phyloP scores from a whole-genome alignment of 2,888 invertebrate species.

The Bombylius discolor region DNA sequence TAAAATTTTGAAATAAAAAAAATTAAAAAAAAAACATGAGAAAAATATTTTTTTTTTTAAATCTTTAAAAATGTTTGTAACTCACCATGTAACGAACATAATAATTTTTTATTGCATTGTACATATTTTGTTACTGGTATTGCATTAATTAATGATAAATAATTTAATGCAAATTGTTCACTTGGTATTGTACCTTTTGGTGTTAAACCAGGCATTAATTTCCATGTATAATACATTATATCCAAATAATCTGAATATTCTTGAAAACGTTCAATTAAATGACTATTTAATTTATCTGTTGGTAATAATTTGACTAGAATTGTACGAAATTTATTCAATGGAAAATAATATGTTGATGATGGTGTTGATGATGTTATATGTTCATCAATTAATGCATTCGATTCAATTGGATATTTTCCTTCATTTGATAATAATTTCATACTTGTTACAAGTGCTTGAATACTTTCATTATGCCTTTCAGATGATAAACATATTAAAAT shows the following conservation, averaged over 20 bases:
- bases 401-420: conserved; percentile 49
- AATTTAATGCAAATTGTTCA: conserved; percentile 46
- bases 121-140: conserved; percentile 33
- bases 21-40: not conserved
- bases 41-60: too few relatives aligned
- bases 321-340: conserved; percentile 50
- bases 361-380: conserved; percentile 18
- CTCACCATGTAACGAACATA: conserved; percentile 38
- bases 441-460: conserved; percentile 54
- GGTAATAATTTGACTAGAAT: conserved; percentile 52
- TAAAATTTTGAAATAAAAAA: not conserved
- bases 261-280: conserved; percentile 54
- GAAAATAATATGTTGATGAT: conserved; percentile 46
- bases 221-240: conserved; percentile 59
- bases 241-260: conserved; percentile 64
- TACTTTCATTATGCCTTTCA: conserved; percentile 40
- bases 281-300: conserved; percentile 45
- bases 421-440: conserved; percentile 62
- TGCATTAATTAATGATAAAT: conserved; percentile 48
- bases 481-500: conserved; percentile 45
- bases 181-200: conserved; percentile 41
- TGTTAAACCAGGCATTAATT: conserved; percentile 43
- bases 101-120: conserved; percentile 22
- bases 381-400: not conserved
- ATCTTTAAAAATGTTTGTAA: not conserved